A percentile compares a stretch with the other conserved stretches of the same genome.
These are phyloP conservation scores for Cacoxenus indagator DNA, from an alignment of 2,888 invertebrate species.

Conservation along the genomic window DNA sequence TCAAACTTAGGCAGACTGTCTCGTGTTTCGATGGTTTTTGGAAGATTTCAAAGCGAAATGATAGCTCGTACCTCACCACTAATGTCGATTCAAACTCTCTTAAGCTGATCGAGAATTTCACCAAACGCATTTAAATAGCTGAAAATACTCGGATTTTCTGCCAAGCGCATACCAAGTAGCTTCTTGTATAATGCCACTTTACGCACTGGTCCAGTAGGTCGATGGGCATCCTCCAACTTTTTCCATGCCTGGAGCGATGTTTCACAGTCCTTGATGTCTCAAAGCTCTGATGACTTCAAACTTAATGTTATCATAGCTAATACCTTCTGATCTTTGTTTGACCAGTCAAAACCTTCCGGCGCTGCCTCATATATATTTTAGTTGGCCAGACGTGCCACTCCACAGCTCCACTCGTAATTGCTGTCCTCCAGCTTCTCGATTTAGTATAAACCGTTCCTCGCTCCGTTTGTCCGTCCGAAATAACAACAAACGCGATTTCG, in stretches of 20 bases:
- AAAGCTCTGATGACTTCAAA: constrained; percentile 24
- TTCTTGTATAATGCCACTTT: too few relatives aligned
- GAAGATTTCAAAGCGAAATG: constrained; percentile 26
- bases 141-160: constrained; percentile 26
- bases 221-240: constrained; percentile 21
- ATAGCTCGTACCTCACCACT: too few relatives aligned
- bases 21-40: constrained; percentile 22
- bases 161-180: constrained; percentile 26
- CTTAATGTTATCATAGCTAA: constrained; percentile 29
- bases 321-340: constrained; percentile 28
- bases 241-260: constrained; percentile 23
- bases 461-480: not conserved
- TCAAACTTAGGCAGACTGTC: constrained; percentile 6
- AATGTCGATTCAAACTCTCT: not conserved
- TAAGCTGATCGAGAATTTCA: constrained; percentile 25
- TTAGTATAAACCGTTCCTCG: constrained; percentile 22
- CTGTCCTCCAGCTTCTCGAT: constrained; percentile 31
- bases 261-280: constrained; percentile 25
- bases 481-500: too few relatives aligned
- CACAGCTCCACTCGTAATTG: constrained; percentile 29
- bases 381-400: not conserved
- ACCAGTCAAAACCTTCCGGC: constrained; percentile 3
- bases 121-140: constrained; percentile 24
- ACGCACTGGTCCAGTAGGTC: constrained; percentile 30
- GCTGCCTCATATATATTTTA: not conserved